phyloP scores from a whole-genome alignment of 1,140 invertebrate species.

The Tetramorium parvispinum region DNA sequence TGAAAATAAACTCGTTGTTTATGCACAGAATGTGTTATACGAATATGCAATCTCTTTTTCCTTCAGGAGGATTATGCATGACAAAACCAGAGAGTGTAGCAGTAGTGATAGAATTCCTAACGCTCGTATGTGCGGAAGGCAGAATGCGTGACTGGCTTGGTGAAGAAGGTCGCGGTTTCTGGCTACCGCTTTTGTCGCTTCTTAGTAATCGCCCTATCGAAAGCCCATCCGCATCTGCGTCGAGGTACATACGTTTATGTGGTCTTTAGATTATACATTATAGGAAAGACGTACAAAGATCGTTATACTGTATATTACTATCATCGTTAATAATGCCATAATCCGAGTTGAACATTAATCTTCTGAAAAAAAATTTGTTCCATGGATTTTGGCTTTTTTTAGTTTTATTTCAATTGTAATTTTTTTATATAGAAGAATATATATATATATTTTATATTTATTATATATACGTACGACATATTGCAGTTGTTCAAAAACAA shows the following conservation, averaged over 20 bases:
- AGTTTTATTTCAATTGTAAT: neutral
- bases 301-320: neutral
- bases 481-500: conserved; percentile 82
- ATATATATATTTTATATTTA: neutral
- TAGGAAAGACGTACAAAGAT: neutral
- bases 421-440: neutral
- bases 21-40: neutral
- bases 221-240: conserved; percentile 83
- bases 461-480: neutral
- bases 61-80: conserved; percentile 80
- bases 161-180: conserved; percentile 92
- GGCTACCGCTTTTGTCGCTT: conserved; percentile 92
- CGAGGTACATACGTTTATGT: conserved; percentile 79
- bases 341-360: neutral
- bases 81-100: conserved; percentile 86
- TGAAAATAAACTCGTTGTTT: neutral
- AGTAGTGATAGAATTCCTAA: conserved; percentile 92
- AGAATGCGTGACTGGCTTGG: conserved; percentile 95
- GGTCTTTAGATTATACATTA: neutral
- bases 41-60: conserved; percentile 24
- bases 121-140: conserved; percentile 92
- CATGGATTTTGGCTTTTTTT: neutral
- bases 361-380: neutral
- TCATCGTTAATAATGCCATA: neutral
- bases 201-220: conserved; percentile 88